Conservation (phyloP, 2,113 vertebrate species). For the Takifugu flavidus region DNA sequence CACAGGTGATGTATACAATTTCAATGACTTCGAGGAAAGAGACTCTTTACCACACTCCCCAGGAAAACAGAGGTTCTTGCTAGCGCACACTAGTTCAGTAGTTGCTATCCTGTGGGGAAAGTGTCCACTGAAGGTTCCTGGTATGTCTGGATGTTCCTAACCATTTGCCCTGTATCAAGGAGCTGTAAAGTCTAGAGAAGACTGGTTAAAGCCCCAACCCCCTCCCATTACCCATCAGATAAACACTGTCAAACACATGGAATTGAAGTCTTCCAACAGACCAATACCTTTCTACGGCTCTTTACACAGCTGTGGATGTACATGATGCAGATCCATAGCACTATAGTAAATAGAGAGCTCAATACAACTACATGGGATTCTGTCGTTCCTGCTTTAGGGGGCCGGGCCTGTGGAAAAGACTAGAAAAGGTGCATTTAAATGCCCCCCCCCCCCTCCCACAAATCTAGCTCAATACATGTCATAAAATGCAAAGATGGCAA, state of each 20-base stretch:
- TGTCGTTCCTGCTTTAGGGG: constrained; percentile 54
- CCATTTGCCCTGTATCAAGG: constrained; percentile 56
- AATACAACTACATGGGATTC: constrained; percentile 48
- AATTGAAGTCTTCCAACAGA: constrained; percentile 3
- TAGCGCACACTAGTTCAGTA: constrained; percentile 59
- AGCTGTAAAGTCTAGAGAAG: constrained; percentile 79
- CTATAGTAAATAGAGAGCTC: constrained; percentile 47
- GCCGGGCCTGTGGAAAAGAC: constrained; percentile 74
- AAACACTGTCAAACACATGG: not conserved
- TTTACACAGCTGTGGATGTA: constrained; percentile 47
- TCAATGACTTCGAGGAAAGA: constrained; percentile 56
- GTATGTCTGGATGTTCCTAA: constrained; percentile 51
- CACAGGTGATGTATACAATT: constrained; percentile 52
- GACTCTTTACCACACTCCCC: constrained; percentile 63
- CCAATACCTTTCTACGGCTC: constrained; percentile 71
- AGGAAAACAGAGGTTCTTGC: constrained; percentile 50
- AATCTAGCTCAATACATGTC: not conserved
- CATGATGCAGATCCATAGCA: constrained; percentile 53
- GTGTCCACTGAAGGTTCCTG: constrained; percentile 58
- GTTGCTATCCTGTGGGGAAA: constrained; percentile 58
- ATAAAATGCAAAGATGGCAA: not conserved
- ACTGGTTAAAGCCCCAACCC: constrained; percentile 70
- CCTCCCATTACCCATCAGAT: constrained; percentile 35
- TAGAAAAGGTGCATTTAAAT: constrained; percentile 63
- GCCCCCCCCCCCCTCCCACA: constrained; percentile 37